A percentile compares a stretch with the other conserved stretches of the same genome.
phyloP scores from a whole-genome alignment of 1,140 invertebrate species.

The Drosophila tropicalis region DNA sequence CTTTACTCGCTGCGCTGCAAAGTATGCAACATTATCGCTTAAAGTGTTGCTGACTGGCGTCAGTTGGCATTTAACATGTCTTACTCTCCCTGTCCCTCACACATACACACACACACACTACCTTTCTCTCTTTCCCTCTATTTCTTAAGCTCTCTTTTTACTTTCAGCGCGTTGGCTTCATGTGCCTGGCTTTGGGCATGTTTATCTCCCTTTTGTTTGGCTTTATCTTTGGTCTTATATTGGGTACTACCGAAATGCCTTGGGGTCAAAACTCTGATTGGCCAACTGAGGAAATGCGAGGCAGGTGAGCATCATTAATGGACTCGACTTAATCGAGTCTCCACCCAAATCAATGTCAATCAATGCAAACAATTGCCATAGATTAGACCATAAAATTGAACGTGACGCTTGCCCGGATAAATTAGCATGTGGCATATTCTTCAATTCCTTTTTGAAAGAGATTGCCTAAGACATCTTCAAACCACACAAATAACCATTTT shows the following conservation, averaged over 20 bases:
- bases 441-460: constrained; percentile 19
- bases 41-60: constrained; percentile 66
- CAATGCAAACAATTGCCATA: constrained; percentile 51
- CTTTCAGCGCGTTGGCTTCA: constrained; percentile 87
- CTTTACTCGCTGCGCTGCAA: constrained; percentile 40
- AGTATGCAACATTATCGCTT: constrained; percentile 73
- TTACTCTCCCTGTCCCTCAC: constrained; percentile 12
- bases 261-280: constrained; percentile 89
- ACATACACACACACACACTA: background rate
- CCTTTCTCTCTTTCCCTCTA: constrained; percentile 12
- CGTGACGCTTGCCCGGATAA: constrained; percentile 31
- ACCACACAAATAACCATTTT: background rate
- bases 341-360: constrained; percentile 47
- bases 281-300: constrained; percentile 93
- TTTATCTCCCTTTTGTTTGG: constrained; percentile 89
- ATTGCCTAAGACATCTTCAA: background rate
- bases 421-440: constrained; percentile 36
- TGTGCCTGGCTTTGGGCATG: constrained; percentile 88
- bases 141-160: constrained; percentile 3
- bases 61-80: constrained; percentile 55
- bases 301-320: constrained; percentile 84
- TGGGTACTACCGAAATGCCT: constrained; percentile 89
- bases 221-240: constrained; percentile 90
- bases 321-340: constrained; percentile 8
- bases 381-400: constrained; percentile 41